Evolutionary conservation across 2,888 invertebrate species (phyloP).

Genomic region (Leucophenga montana): DNA sequence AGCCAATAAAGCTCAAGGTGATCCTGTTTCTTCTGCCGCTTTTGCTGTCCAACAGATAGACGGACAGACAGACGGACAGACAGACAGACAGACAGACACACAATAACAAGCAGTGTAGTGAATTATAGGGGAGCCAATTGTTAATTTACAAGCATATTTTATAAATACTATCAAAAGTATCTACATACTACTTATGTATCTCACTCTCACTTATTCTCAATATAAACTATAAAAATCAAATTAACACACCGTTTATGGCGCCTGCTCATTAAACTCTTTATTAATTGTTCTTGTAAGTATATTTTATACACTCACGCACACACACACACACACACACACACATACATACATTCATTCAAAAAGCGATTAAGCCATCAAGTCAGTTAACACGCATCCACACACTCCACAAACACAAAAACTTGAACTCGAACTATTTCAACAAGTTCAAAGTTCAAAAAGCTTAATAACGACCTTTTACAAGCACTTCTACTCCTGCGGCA

Average conservation of each 20-base stretch:
- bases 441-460: constrained; percentile 42
- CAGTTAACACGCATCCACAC: constrained; percentile 34
- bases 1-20: constrained; percentile 15
- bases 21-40: neutral
- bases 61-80: too few relatives aligned
- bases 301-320: constrained; percentile 60
- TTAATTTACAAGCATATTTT: too few relatives aligned
- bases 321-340: constrained; percentile 44
- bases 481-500: constrained; percentile 25
- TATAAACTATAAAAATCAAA: constrained; percentile 62
- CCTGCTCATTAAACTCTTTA: too few relatives aligned
- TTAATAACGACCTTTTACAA: constrained; percentile 19
- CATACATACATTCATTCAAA: constrained; percentile 15
- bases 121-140: too few relatives aligned
- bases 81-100: too few relatives aligned
- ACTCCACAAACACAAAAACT: constrained; percentile 18
- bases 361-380: constrained; percentile 22
- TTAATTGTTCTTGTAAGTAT: constrained; percentile 45
- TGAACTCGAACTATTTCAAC: neutral
- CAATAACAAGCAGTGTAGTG: too few relatives aligned
- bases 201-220: constrained; percentile 37
- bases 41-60: neutral
- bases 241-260: too few relatives aligned
- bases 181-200: too few relatives aligned
- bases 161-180: too few relatives aligned